These are phyloP conservation scores for Sarotherodon lohbergeri DNA, from an alignment of 2,113 vertebrate species.

Conservation along the genomic window DNA sequence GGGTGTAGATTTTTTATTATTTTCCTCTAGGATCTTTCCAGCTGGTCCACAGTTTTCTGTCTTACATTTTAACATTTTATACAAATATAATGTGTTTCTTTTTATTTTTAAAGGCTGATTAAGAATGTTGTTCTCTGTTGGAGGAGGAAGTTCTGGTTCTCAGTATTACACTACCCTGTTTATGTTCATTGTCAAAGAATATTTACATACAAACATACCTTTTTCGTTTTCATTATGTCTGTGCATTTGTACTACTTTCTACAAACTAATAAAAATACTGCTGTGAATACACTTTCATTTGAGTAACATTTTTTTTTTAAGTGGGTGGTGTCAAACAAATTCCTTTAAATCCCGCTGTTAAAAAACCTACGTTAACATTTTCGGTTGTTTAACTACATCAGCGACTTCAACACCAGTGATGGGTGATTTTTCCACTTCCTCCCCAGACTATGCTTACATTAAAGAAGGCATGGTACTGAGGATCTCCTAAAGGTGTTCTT, in stretches of 20 bases:
- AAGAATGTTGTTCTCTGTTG: neutral
- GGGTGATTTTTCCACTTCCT: neutral
- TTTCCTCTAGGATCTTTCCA: neutral
- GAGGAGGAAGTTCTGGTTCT: neutral
- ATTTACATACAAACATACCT: neutral
- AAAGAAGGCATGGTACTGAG: neutral
- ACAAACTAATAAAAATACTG: slow-evolving; percentile 40
- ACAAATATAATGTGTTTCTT: neutral
- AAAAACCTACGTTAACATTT: neutral
- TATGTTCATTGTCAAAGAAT: neutral
- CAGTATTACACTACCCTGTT: slow-evolving; percentile 15
- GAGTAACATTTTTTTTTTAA: neutral
- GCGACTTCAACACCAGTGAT: neutral
- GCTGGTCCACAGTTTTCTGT: neutral
- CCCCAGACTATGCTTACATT: neutral
- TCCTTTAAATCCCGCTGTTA: neutral
- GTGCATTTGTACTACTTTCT: slow-evolving; percentile 38
- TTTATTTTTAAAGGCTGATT: neutral
- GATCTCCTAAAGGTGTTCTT: neutral
- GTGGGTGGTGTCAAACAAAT: neutral
- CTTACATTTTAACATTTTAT: neutral
- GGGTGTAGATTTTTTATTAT: neutral
- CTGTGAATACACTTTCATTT: neutral
- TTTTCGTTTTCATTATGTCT: neutral
- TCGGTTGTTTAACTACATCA: neutral